phyloP scores from a whole-genome alignment of 2,888 invertebrate species.

The Uropetala carovei region DNA sequence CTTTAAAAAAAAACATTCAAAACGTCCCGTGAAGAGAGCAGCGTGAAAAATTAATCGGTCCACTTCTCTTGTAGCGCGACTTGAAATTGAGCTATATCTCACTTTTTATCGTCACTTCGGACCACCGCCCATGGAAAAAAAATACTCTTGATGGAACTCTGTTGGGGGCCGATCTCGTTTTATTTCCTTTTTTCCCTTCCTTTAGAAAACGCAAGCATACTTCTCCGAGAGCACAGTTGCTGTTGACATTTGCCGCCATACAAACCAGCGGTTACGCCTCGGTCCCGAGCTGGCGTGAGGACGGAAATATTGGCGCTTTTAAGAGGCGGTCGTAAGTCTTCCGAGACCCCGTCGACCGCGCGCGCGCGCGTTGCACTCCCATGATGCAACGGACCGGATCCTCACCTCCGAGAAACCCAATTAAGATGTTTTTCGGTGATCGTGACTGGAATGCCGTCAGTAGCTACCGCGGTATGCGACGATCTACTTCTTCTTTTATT shows the following conservation, averaged over 20 bases:
- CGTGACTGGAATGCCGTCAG: background rate
- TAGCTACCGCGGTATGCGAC: background rate
- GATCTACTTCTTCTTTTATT: background rate
- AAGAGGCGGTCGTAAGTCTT: background rate
- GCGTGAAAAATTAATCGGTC: too few species aligned
- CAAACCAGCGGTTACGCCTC: background rate
- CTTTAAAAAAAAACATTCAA: too few species aligned
- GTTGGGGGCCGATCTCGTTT: too few species aligned
- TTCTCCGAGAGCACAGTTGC: background rate
- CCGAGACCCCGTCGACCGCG: background rate
- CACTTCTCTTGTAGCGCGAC: too few species aligned
- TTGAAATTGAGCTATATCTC: background rate
- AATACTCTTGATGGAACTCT: background rate
- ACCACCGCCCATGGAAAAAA: background rate
- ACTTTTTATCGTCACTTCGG: background rate
- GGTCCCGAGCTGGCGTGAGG: background rate
- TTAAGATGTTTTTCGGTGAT: background rate
- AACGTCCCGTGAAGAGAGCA: too few species aligned
- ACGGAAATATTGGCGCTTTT: background rate
- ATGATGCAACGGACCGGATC: slow-evolving; percentile 11
- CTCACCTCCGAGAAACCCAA: background rate
- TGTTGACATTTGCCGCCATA: background rate
- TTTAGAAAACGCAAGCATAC: background rate
- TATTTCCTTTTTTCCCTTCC: too few species aligned
- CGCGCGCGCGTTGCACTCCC: background rate